These are phyloP conservation scores for Argynnis bischoffii DNA, from an alignment of 2,888 invertebrate species.

Conservation along the genomic window DNA sequence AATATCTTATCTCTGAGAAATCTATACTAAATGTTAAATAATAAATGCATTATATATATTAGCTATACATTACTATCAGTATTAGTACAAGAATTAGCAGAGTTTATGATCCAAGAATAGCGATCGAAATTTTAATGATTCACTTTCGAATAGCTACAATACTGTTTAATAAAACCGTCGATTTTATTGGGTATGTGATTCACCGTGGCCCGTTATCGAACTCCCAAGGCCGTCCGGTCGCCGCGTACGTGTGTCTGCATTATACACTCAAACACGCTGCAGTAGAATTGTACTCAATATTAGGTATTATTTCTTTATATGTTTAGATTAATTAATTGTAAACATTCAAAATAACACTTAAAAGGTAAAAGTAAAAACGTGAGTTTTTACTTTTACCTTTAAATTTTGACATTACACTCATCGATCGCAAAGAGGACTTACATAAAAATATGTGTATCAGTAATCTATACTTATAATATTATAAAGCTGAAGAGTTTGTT, in stretches of 20 bases:
- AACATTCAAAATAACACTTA: too few species aligned
- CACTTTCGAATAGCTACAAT: neutral
- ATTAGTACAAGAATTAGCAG: neutral
- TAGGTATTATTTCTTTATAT: neutral
- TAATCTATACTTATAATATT: too few species aligned
- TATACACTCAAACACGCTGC: neutral
- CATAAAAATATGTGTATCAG: too few species aligned
- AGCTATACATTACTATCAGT: too few species aligned
- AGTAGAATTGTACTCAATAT: neutral
- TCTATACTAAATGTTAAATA: too few species aligned
- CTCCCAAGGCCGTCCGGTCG: slow-evolving; percentile 4
- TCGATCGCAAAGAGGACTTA: too few species aligned
- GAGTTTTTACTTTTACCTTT: too few species aligned
- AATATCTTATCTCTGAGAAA: too few species aligned
- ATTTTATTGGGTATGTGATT: slow-evolving; percentile 10
- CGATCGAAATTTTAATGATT: slow-evolving; percentile 1
- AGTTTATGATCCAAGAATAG: neutral
- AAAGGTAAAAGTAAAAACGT: too few species aligned
- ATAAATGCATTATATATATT: too few species aligned
- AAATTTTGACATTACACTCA: too few species aligned
- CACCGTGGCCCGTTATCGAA: slow-evolving; percentile 3
- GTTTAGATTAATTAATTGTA: neutral
- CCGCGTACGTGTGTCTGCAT: slow-evolving; percentile 4
- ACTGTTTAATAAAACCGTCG: neutral
- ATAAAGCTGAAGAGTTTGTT: too few species aligned